Base-by-base conservation (phyloP, 2,888 invertebrate species). In the Frankliniella intonsa region DNA sequence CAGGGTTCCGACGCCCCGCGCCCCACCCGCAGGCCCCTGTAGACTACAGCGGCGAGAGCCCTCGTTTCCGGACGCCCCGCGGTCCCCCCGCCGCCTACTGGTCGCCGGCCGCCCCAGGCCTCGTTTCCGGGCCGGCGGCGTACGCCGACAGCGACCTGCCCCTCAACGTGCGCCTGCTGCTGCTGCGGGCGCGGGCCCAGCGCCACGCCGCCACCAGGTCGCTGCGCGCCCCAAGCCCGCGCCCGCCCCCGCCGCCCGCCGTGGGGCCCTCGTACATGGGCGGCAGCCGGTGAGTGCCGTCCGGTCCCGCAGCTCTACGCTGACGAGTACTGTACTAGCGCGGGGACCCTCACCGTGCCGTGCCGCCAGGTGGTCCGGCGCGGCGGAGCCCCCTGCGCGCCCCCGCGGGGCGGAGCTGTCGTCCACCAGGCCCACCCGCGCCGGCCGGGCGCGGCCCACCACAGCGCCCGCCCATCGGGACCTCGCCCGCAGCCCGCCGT, bases 81-180 rank as follows among this genome's bases (percentile, higher is more conserved):
- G 11, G 19, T 14, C 12, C n/a, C 14, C 62, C 62, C 14, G 62
- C 62, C 62, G 11, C 62, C 62, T 62, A 11, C 19, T 14, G 19
- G 62, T 19, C 62, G 14, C 62, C 62, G 3, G 14, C 62, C 62
- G 62, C 11, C 38, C 38, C 3, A 2, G 38, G 38, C 38, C 38
- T 3, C 62, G 55, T 14, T 62, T 7, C 62, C 62, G 62, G 19
- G 12, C 62, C 17, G 62, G 38, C 2, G 62, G 62, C 62, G 69
- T 25, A 76, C 69, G 11, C 25, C 25, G 22, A 9, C 22, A 22
- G 11, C 22, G 69, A 76, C 69, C 69, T 76, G 25, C 69, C 69
- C 22, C 69, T 76, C 25, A 76, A 76, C 69, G 25, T 76, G 3
- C 69, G 69, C 69, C 69, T 76, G 69, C 69, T 76, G 69, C 69